Evolutionary conservation across 2,797 vertebrate genomes (phyloP).

Genomic region (Xyrichtys novacula): DNA sequence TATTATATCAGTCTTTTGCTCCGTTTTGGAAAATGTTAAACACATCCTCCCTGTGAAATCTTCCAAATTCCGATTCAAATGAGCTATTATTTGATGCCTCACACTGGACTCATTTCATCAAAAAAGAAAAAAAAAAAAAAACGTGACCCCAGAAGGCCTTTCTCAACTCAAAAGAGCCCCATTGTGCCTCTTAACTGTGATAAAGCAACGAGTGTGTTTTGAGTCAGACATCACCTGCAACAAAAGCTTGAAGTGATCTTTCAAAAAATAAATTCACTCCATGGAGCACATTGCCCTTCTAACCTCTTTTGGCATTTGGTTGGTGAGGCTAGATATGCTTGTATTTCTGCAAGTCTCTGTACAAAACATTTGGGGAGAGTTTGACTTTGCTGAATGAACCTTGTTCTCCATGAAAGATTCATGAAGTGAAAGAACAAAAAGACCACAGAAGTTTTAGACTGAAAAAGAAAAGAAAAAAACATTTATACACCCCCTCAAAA

Average conservation of each 20-base stretch:
- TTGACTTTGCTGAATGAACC: conserved; percentile 66
- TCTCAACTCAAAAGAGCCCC: conserved; percentile 12
- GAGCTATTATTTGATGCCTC: conserved; percentile 26
- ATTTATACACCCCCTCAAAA: conserved; percentile 21
- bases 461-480: conserved; percentile 18
- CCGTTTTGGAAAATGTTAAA: too few species aligned
- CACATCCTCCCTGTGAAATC: too few species aligned
- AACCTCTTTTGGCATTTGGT: conserved; percentile 48
- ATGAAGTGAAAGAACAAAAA: conserved; percentile 60
- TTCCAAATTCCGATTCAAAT: background rate
- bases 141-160: conserved; percentile 8
- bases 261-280: conserved; percentile 30
- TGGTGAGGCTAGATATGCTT: conserved; percentile 32
- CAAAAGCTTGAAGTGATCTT: conserved; percentile 40
- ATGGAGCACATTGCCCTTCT: conserved; percentile 11
- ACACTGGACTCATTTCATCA: conserved; percentile 14
- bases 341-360: conserved; percentile 37
- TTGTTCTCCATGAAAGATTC: conserved; percentile 67
- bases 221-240: conserved; percentile 42
- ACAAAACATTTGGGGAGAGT: conserved; percentile 47
- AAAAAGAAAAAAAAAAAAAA: too few species aligned
- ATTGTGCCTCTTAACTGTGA: conserved; percentile 22
- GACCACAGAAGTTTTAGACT: conserved; percentile 44
- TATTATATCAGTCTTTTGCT: too few species aligned
- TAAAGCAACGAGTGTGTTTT: conserved; percentile 27